Conservation (phyloP, 2,113 vertebrate genomes). For the Myanophis thanlyinensis region DNA sequence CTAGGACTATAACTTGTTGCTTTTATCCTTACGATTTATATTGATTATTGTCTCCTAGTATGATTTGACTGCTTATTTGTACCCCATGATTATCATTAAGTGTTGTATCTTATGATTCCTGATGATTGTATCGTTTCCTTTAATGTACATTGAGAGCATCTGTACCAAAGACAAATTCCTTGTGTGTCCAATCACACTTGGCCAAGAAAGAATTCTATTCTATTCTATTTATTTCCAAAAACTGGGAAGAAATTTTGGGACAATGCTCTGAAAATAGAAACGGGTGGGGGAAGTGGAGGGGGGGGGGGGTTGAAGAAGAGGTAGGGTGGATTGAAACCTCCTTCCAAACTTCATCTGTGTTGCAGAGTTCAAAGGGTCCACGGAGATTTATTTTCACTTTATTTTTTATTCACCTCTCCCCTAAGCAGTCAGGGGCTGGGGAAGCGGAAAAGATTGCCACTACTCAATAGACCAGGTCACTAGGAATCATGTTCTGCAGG, state of each 20-base stretch:
- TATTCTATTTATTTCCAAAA: not conserved
- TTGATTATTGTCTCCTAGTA: too few species aligned
- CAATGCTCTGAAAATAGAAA: not conserved
- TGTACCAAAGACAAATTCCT: too few species aligned
- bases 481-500: not conserved
- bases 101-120: too few species aligned
- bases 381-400: not conserved
- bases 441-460: not conserved
- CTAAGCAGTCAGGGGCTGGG: not conserved
- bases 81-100: too few species aligned
- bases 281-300: not conserved
- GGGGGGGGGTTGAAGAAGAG: not conserved
- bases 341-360: not conserved
- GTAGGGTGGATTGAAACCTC: not conserved
- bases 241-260: not conserved
- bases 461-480: not conserved
- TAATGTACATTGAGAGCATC: too few species aligned
- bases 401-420: not conserved
- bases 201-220: too few species aligned
- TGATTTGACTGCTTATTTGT: too few species aligned
- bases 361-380: not conserved
- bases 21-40: too few species aligned
- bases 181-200: too few species aligned
- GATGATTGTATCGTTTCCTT: too few species aligned
- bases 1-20: too few species aligned